phyloP scores from a whole-genome alignment of 2,113 vertebrate genomes.

The Cephalopterus ornatus region DNA sequence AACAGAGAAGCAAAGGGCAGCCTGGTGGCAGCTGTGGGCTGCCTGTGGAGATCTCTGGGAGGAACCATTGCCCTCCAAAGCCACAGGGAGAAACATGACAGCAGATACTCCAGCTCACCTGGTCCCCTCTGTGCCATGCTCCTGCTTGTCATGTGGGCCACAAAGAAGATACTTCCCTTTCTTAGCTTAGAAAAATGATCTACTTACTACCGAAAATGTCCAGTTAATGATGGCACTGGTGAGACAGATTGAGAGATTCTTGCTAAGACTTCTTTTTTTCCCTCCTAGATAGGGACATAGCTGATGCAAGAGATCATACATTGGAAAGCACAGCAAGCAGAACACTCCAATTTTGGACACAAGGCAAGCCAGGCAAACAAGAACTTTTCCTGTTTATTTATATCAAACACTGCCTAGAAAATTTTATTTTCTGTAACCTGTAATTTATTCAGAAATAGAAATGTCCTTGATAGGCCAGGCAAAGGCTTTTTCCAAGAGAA shows the following conservation, averaged over 20 bases:
- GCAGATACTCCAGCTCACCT: not conserved
- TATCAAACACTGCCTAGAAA: not conserved
- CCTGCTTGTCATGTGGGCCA: rapidly evolving
- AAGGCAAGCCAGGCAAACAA: not conserved
- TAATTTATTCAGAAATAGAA: not conserved
- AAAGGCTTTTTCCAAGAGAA: not conserved
- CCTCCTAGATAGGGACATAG: not conserved
- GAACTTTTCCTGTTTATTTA: not conserved
- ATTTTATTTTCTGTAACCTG: not conserved
- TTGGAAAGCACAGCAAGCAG: not conserved
- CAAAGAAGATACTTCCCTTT: not conserved
- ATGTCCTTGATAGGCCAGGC: not conserved
- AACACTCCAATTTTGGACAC: not conserved
- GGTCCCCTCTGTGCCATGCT: not conserved
- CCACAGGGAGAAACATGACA: not conserved
- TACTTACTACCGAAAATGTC: not conserved
- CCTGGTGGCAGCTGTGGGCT: rapidly evolving
- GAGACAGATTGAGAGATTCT: not conserved
- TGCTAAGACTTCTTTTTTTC: not conserved
- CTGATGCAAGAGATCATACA: not conserved
- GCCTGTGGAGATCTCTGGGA: not conserved
- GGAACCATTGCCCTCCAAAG: not conserved
- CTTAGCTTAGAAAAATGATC: not conserved
- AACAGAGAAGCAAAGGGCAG: not conserved
- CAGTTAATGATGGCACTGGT: not conserved